Evolutionary conservation across 2,113 vertebrate genomes (phyloP).

Genomic region (Platysternon megacephalum): DNA sequence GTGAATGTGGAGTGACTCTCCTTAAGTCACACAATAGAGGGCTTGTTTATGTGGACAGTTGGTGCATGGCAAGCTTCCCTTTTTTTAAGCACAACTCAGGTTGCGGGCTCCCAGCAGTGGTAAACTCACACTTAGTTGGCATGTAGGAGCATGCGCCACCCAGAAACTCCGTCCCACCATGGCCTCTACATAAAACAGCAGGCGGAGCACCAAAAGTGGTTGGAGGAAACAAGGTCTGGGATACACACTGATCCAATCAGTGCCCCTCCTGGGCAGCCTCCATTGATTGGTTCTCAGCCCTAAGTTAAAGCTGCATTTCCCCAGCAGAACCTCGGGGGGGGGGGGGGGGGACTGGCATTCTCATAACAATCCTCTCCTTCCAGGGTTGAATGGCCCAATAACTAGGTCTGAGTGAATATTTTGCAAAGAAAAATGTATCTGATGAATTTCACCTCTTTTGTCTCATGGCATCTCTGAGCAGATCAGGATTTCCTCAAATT

Average conservation of each 20-base stretch:
- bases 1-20: not conserved
- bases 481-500: slow-evolving; percentile 27
- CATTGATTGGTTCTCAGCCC: not conserved
- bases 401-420: not conserved
- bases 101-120: not conserved
- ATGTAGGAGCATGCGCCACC: not conserved
- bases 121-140: not conserved
- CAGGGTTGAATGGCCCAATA: not conserved
- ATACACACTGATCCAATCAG: not conserved
- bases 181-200: not conserved
- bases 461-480: not conserved
- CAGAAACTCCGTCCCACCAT: not conserved
- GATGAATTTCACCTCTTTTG: not conserved
- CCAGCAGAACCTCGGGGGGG: not conserved
- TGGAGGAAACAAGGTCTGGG: not conserved
- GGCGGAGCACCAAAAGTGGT: not conserved
- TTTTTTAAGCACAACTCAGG: not conserved
- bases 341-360: not conserved
- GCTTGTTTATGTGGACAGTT: not conserved
- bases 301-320: not conserved
- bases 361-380: not conserved
- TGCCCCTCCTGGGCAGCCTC: not conserved
- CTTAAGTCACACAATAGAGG: not conserved
- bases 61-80: not conserved
- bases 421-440: not conserved